Evolutionary conservation across 2,797 vertebrate species (phyloP).

Genomic region (Streptopelia turtur): DNA sequence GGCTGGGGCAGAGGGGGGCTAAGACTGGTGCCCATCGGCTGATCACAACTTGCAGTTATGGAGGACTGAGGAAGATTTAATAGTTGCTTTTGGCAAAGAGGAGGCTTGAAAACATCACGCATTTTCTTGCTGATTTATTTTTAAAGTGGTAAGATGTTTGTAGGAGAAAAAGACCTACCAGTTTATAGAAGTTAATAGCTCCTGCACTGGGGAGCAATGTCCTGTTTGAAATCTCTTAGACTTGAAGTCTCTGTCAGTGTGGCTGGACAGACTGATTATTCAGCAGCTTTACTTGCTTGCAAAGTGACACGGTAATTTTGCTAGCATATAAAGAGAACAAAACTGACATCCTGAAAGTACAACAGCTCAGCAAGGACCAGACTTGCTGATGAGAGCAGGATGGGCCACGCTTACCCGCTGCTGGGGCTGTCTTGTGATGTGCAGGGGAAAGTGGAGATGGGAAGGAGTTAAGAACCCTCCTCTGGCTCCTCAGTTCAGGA

Average conservation of each 20-base stretch:
- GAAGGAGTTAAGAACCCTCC: neutral
- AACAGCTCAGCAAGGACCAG: neutral
- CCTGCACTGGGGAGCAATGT: neutral
- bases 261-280: slow-evolving; percentile 21
- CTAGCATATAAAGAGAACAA: neutral
- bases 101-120: neutral
- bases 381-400: slow-evolving; percentile 8
- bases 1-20: neutral
- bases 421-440: neutral
- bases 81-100: neutral
- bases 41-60: neutral
- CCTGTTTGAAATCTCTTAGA: neutral
- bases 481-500: neutral
- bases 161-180: neutral
- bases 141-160: neutral
- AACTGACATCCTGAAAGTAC: neutral
- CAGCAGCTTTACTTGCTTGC: slow-evolving; percentile 40
- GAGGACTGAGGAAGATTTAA: neutral
- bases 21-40: neutral
- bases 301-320: neutral
- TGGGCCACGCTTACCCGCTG: accelerated
- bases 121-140: neutral
- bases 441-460: neutral
- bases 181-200: neutral
- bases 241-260: neutral